Evolutionary conservation across 2,797 vertebrate genomes (phyloP), one percentile per base, ranked within the genome.

Genomic region (Macropodus opercularis): DNA sequence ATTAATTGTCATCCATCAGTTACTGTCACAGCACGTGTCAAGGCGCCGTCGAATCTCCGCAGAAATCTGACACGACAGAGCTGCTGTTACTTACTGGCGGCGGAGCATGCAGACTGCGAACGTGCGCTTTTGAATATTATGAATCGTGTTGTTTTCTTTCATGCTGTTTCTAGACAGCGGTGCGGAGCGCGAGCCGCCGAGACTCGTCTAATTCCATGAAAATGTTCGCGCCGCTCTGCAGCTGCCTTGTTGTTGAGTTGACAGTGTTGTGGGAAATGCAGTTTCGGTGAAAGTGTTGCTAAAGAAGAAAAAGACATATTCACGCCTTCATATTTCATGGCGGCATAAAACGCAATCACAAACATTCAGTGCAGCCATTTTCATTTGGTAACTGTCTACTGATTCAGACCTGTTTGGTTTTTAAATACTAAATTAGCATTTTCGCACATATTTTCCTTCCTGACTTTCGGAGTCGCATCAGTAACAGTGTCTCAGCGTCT

Each of bases 41-140:
- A 42, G 49, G 27, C 27, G 32, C 5, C 0, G 53, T 21, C 32
- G 11, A 42, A 49, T 73, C 41, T 42, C 32, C 44, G 48, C 38
- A 48, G 5, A 39, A 41, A 69, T 67, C 9, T 41, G 39, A 70
- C 27, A 40, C 51, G 18, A 32, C 11, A 40, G 15, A 55, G 14
- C 4, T 12, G 13, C 15, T 43, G 21, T 43, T 26, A 26, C 29
- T 42, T 4, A 11, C 14, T 32, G 23, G 32, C 23, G 24, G 13
- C 14, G 27, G 14, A 48, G 44, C 48, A 69, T 63, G 15, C 73
- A 75, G 67, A 69, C 57, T 72, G 69, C 38, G 49, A 58, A 58
- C 58, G 32, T 44, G 49, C 26, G 63, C 15, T 54, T n/a, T 60
- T 51, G 29, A 53, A 38, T 38, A 50, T 62, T 8, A 38, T 18